Base-by-base conservation (phyloP, 2,888 invertebrate genomes). In the Arenicola marina region DNA sequence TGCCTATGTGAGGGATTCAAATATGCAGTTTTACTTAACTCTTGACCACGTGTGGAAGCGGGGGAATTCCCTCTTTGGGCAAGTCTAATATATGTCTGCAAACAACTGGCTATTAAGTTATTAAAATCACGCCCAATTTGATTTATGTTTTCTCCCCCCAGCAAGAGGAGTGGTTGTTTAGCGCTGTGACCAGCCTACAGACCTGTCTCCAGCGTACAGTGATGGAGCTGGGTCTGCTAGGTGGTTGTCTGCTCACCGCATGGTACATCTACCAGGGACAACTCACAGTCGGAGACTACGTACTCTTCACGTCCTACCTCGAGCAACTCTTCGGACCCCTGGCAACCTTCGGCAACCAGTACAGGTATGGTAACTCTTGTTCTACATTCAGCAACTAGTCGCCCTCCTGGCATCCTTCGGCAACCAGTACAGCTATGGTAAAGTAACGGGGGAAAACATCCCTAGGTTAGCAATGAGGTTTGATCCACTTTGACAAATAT, bases 301-400 rank as follows among this genome's bases (percentile, higher is more conserved):
- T 95, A 0, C 87, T 97, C 15, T 96, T 96, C 83, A 91, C 93
- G 0, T 91, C 93, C 2, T 97, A 97, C 76, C 90, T 96, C 24
- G 89, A 93, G 68, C 96, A 84, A 69, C 85, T 97, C 24, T 96
- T 95, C 78, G 91, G 92, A 65, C 96, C 96, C 0, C 85, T 97
- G 56, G 96, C 96, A 85, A 96, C 93, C 91, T 95, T 97, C 81
- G 96, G 96, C 43, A 95, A 95, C 4, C 95, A 93, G 78, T 97
- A 97, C 79, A 90, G 92, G 92, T 92, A 80, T 80, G 31, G n/a
- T n/a, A n/a, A n/a, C n/a, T n/a, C n/a, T n/a, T n/a, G 44, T 21
- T 48, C 15, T 7, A 21, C 7, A 21, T 48, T 48, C 7, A 48
- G 7, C 11, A 48, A 48, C 26, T 11, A 48, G 11, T 15, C 51